Base-by-base conservation (phyloP, 2,888 invertebrate genomes). In the Salpingus planirostris region DNA sequence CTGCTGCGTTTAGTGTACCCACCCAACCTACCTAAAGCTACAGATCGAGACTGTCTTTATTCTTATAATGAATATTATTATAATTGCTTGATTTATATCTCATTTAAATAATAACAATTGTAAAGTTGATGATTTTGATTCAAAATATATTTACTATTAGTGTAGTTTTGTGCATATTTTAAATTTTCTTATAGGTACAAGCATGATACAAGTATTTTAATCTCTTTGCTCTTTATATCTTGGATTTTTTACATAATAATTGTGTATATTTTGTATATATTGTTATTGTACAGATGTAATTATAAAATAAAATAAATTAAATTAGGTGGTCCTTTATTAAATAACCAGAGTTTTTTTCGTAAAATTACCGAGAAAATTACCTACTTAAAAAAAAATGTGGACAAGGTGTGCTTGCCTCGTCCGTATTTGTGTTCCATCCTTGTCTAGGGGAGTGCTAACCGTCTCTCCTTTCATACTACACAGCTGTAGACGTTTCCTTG, bases 391-490 rank as follows among this genome's bases (percentile, higher is more conserved):
- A 65, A 66, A 66, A 60, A 56, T 53, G 53, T 62, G 66, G 64
- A 64, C 61, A 62, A 64, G 62, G 57, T 62, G 65, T 67, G 52
- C 53, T 27, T 24, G 25, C n/a, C 66, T 66, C 66, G 64, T 64
- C 64, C 71, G 60, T 64, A 62, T 73, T 66, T 74, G 62, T 76
- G 74, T 76, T 81, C 86, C 87, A 83, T 85, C 87, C 87, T 91
- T 90, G 87, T 89, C 90, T 80, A 91, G 90, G 83, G 83, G 84
- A 85, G 84, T 84, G 84, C 84, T 84, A 85, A 85, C 83, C 80
- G 72, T 83, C 91, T 92, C 91, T 92, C 91, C 91, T 91, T 90
- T 88, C 83, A 87, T 88, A 88, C 85, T 80, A 90, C 90, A 90
- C 90, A 12, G 23, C 3, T 11, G n/a, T 11, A 11, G 8, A 28